phyloP scores from a whole-genome alignment of 2,113 vertebrate species.

The Orthochromis indermauri region DNA sequence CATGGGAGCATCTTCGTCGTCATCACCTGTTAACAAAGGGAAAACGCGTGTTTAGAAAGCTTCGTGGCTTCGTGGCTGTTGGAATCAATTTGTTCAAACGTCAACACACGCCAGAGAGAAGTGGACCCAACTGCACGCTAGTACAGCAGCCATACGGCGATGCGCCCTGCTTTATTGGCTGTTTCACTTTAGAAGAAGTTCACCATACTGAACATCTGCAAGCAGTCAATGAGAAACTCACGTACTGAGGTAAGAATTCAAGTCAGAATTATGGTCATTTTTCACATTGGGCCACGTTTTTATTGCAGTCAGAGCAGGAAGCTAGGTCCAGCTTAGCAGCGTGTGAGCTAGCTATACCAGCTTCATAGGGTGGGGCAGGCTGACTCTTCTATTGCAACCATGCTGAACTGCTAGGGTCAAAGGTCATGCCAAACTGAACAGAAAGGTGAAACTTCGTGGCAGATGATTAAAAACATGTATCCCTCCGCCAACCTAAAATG shows the following conservation, averaged over 20 bases:
- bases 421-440: accelerated
- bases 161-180: background rate
- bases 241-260: background rate
- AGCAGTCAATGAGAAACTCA: background rate
- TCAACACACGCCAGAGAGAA: background rate
- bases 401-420: background rate
- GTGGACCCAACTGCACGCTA: background rate
- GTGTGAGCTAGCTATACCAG: background rate
- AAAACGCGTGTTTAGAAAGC: background rate
- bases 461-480: background rate
- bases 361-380: background rate
- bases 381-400: background rate
- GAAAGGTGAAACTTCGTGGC: background rate
- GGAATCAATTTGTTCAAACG: background rate
- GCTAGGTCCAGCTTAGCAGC: background rate
- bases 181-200: background rate
- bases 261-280: background rate
- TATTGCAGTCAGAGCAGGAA: background rate
- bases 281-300: background rate
- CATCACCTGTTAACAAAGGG: constrained; percentile 76
- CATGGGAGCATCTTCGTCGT: constrained; percentile 94
- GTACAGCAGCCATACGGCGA: background rate
- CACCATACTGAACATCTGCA: background rate
- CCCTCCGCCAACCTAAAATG: background rate
- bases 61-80: accelerated